phyloP scores from a whole-genome alignment of 2,797 vertebrate species.

The Tenualosa thibaudeaui region DNA sequence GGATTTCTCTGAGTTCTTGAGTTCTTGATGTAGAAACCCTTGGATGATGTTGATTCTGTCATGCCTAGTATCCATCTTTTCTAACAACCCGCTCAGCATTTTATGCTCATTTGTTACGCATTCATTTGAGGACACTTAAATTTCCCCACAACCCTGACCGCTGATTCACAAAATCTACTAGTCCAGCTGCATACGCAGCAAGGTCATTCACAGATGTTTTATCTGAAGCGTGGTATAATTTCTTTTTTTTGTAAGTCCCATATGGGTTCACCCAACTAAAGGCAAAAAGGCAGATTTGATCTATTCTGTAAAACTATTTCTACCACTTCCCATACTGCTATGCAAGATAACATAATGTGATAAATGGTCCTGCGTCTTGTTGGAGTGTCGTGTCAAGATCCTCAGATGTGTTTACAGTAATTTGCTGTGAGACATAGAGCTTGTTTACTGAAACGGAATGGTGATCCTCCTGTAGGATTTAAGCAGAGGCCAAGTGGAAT shows the following conservation, averaged over 20 bases:
- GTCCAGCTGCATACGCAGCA: neutral
- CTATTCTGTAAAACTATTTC: neutral
- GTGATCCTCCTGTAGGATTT: neutral
- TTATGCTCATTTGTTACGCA: neutral
- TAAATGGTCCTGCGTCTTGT: neutral
- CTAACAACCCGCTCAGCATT: neutral
- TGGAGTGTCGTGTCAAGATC: neutral
- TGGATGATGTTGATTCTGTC: neutral
- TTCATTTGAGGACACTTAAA: neutral
- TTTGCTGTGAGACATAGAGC: neutral
- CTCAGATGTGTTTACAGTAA: conserved; percentile 23
- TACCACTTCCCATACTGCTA: neutral
- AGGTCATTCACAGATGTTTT: neutral
- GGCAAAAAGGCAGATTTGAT: neutral
- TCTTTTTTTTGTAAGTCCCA: neutral
- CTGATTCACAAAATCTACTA: neutral
- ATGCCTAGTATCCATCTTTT: neutral
- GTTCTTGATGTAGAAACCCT: neutral
- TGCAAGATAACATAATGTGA: neutral
- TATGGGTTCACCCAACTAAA: neutral
- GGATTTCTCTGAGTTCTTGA: neutral
- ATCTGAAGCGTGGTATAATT: neutral
- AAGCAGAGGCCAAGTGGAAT: neutral
- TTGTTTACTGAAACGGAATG: conserved; percentile 33
- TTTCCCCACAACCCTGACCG: neutral